A percentile compares a stretch with the other conserved stretches of the same genome.
These are phyloP conservation scores for Mylabris sibirica DNA, from an alignment of 2,888 invertebrate species.

Conservation along the genomic window DNA sequence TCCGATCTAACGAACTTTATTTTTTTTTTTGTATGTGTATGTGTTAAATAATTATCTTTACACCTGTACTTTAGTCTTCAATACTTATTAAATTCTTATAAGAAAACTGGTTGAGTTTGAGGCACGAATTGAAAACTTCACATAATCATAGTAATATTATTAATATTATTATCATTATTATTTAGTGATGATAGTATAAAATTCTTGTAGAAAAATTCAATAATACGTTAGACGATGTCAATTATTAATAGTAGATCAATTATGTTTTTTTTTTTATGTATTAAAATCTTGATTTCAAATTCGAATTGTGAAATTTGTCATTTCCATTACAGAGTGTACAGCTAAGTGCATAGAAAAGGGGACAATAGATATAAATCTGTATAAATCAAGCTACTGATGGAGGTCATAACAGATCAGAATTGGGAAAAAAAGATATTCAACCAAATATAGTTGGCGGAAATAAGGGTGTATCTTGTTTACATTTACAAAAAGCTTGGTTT, in stretches of 20 bases:
- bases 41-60: background rate
- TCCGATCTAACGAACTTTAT: constrained; percentile 36
- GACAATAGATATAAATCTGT: too few relatives aligned
- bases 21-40: background rate
- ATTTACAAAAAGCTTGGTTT: too few relatives aligned
- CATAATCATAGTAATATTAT: background rate
- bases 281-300: too few relatives aligned
- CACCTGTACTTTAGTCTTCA: background rate
- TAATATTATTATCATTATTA: too few relatives aligned
- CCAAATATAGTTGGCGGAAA: too few relatives aligned
- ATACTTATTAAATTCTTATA: background rate
- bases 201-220: background rate
- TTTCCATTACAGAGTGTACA: too few relatives aligned
- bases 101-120: background rate
- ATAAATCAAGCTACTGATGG: too few relatives aligned
- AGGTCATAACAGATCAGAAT: too few relatives aligned
- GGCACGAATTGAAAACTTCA: background rate
- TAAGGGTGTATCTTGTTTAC: too few relatives aligned
- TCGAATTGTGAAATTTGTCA: too few relatives aligned
- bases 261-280: background rate
- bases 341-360: too few relatives aligned
- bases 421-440: too few relatives aligned
- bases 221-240: background rate
- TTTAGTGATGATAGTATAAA: background rate
- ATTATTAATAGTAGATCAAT: background rate